Base-by-base conservation (phyloP, 2,888 invertebrate genomes). In the Smittia sp. region DNA sequence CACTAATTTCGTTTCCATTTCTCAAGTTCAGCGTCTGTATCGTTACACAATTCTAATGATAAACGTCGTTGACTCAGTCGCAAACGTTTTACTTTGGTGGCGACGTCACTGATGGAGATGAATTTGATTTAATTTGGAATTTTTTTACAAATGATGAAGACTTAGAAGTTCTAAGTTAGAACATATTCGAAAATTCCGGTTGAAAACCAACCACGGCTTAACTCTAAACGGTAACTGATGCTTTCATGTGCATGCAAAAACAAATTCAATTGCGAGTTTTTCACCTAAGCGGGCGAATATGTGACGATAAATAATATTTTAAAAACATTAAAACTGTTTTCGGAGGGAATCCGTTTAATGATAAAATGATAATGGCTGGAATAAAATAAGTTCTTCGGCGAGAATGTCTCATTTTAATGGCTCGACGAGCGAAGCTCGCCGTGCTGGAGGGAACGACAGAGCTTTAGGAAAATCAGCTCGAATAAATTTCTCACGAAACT, bases 321-420 rank as follows among this genome's bases (percentile, higher is more conserved):
- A 58, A 58, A 58, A 58, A 22, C 18, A 58, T 58, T 58, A 58
- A 58, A 58, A 18, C 22, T 46, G 46, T 46, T 46, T 46, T 46
- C 2, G 46, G 46, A 58, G 58, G 4, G 22, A 20, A 58, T 18
- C 11, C 18, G 18, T 20, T 18, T 58, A 58, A 58, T 58, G 58
- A 58, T 22, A 58, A 58, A 58, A 58, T 58, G 20, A 58, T 58
- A 58, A 58, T 18, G 22, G 58, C 22, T 18, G 1, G 9, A 13
- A 46, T 46, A 58, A 58, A 58, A 58, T 22, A 20, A 20, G 18
- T 1, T 18, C 4, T 18, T 58, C 20, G 58, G 58, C 58, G 18
- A 20, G 20, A 15, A 58, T 58, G 58, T 58, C 22, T 58, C 58
- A 58, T 58, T 58, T 58, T 58, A 58, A 58, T 58, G 58, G 58